A percentile compares a stretch with the other conserved stretches of the same genome.
Evolutionary conservation across 2,888 invertebrate species (phyloP).

Genomic region (Ferdinandea cuprea): DNA sequence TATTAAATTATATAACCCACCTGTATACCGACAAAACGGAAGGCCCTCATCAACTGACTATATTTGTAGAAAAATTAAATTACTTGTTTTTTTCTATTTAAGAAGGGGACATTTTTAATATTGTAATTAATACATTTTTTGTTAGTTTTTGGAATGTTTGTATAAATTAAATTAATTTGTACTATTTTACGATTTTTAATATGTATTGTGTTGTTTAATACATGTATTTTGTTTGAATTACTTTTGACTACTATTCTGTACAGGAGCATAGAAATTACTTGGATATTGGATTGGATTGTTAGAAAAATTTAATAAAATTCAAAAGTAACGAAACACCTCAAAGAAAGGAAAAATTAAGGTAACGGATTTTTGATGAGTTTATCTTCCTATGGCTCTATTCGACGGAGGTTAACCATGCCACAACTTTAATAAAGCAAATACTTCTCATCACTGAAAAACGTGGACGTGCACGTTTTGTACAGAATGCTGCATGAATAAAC

Average conservation of each 20-base stretch:
- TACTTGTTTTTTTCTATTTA: slow-evolving; percentile 5
- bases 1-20: slow-evolving; percentile 45
- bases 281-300: too few relatives aligned
- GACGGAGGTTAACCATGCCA: too few relatives aligned
- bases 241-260: slow-evolving; percentile 26
- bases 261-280: slow-evolving; percentile 3
- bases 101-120: not conserved
- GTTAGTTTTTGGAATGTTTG: not conserved
- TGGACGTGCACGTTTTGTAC: too few relatives aligned
- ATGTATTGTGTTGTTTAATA: slow-evolving; percentile 29
- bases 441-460: too few relatives aligned
- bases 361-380: too few relatives aligned
- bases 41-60: slow-evolving; percentile 60
- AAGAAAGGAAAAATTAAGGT: too few relatives aligned
- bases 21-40: slow-evolving; percentile 37
- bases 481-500: too few relatives aligned
- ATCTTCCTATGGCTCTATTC: too few relatives aligned
- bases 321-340: too few relatives aligned
- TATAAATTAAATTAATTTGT: not conserved
- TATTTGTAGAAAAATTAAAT: slow-evolving; percentile 37
- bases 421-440: too few relatives aligned
- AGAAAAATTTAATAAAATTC: too few relatives aligned
- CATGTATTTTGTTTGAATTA: slow-evolving; percentile 11
- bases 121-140: not conserved
- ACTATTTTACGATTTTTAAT: slow-evolving; percentile 40